Evolutionary conservation across 2,888 invertebrate genomes (phyloP), one percentile per base, ranked within the genome.

Genomic region (Campoplex nolae): DNA sequence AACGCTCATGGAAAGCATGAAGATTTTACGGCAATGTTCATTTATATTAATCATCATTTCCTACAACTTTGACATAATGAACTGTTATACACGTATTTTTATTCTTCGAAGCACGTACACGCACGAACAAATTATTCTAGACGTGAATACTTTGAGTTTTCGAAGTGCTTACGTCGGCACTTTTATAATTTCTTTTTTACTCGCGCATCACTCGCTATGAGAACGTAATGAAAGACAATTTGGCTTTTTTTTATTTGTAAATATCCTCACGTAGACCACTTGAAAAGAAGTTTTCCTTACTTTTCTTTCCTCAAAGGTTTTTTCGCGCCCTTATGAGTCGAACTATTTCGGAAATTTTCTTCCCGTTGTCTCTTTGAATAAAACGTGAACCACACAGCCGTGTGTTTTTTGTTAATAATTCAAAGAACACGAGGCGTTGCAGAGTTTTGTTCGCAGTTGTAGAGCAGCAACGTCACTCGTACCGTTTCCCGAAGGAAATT

Each of bases 401-500:
- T 54, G 54, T 67, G n/a, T 75, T 75, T 67, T 73, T 73, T 11
- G 77, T 87, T 80, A 82, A 87, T 84, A 84, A 87, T 87, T 78
- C 74, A 87, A 35, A 48, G 35, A 65, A 35, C 18, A 67, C 67
- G 62, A 68, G 67, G 82, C 70, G 75, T 56, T 87, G 84, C 84
- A 77, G 78, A 77, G 77, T 83, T 83, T 80, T 73, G 23, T 78
- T 85, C 74, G n/a, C 23, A 56, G 58, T 79, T 65, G 67, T 77
- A 51, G 45, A 71, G 42, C 75, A 79, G 90, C 91, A 90, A 92
- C 92, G 93, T 92, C 92, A 92, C 90, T 91, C 90, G 90, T 88
- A 87, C 85, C 91, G 93, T 94, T 92, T 94, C 94, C 94, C 94
- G 94, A 93, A 94, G 94, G 94, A 94, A 94, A 94, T 94, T 94